phyloP scores from a whole-genome alignment of 2,797 vertebrate species.

The Myripristis murdjan region DNA sequence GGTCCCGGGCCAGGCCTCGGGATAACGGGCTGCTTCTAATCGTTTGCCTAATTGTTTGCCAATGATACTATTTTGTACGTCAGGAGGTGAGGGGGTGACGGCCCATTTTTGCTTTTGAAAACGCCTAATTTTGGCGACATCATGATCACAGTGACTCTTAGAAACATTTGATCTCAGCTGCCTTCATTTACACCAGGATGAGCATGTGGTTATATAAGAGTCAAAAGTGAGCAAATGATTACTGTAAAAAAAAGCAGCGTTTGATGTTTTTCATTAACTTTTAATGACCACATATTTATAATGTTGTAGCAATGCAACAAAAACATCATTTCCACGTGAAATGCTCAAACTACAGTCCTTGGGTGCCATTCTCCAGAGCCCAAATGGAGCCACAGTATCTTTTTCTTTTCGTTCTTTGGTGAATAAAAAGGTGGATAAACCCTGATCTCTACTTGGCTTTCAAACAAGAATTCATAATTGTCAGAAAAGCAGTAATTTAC shows the following conservation, averaged over 20 bases:
- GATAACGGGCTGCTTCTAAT: neutral
- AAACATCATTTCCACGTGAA: no score
- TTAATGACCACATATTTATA: no score
- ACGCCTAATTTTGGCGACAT: neutral
- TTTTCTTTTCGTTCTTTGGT: no score
- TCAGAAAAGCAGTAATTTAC: no score
- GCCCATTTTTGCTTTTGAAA: neutral
- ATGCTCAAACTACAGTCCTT: neutral
- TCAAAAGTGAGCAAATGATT: neutral
- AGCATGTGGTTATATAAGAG: neutral
- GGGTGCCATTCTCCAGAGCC: neutral
- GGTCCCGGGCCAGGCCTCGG: constrained; percentile 16
- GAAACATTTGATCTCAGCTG: neutral
- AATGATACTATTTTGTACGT: neutral
- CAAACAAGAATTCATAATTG: no score
- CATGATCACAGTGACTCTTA: neutral
- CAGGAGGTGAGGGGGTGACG: neutral
- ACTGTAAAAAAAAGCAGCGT: no score
- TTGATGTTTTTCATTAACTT: no score
- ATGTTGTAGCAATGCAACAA: no score
- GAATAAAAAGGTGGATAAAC: no score
- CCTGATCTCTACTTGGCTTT: no score
- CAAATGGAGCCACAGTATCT: neutral
- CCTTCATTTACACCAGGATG: neutral
- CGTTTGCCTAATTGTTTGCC: neutral